Base-by-base conservation (phyloP, 2,113 vertebrate genomes). In the Sminthopsis crassicaudata region DNA sequence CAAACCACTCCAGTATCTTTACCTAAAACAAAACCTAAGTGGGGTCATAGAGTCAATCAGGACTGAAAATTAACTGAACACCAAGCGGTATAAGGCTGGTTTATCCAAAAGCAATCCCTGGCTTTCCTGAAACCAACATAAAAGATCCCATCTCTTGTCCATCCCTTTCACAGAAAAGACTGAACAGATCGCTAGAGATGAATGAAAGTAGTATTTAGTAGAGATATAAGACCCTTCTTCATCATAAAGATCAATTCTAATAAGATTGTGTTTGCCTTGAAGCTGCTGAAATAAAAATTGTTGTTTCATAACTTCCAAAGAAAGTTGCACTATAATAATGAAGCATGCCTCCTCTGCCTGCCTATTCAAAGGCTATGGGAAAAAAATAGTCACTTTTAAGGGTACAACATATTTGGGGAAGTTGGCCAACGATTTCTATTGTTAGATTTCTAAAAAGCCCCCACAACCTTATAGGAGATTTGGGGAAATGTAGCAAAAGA, bases 311-410 rank as follows among this genome's bases (percentile, higher is more conserved):
- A 50, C 94, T 90, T 93, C 67, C 94, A 67, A 94, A 36, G 46
- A 92, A 91, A 84, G 25, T 90, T 92, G 84, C 67, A 10, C 95
- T 96, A 48, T 92, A 94, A 52, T 24, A 96, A 96, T 88, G 53
- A 96, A 96, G 8, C 0, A 0, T 60, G 89, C 94, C 96, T 97
- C 95, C 91, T 97, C 97, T 90, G 94, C 93, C 96, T 93, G 89
- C 95, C 96, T 96, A 95, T 92, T 96, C 97, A 96, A 97, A 96
- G 96, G 97, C 94, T 95, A 96, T 6, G 12, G 93, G 94, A 53
- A 89, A 57, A 96, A 97, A 97, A 97, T 94, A 96, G 53, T 96
- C 89, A 67, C 94, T 97, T 98, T 96, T 95, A 93, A 97, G 95
- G 91, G 55, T 92, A 90, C 24, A 95, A 91, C 91, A 48, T 96